Evolutionary conservation across 2,797 vertebrate species (phyloP), one percentile per base, ranked within the genome.

Genomic region (Phrynocephalus forsythii): DNA sequence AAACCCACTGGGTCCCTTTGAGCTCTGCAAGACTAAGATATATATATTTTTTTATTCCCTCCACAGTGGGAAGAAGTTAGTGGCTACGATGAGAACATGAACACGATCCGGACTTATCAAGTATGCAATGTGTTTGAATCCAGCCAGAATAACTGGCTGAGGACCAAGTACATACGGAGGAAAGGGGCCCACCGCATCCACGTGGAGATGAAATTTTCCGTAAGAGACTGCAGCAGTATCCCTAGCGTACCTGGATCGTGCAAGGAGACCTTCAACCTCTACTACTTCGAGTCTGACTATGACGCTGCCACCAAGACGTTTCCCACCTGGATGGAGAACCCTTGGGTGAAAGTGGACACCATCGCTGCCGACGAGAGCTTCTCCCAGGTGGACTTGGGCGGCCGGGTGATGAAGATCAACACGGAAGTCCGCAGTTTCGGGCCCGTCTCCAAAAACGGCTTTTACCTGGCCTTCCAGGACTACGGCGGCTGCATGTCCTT

Each of bases 251-350:
- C 98, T 0, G 99, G 99, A 83, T 99, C 99, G 94, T 99, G 99
- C 95, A 99, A 99, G 92, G 99, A 99, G 96, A 99, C 99, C 75
- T 99, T 99, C 91, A 99, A 99, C 94, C 97, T 99, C 7, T 99
- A 98, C 88, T 99, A 98, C 91, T 99, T 97, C 0, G 98, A 99
- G 95, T 97, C 98, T 0, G 98, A 99, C 95, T 96, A 95, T 0
- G 98, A 99, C 93, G 95, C 94, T 0, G 98, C 98, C 92, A 98
- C 97, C 11, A 98, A 97, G 91, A 96, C 95, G 1, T 98, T 97
- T 82, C 98, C 98, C 0, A 92, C 95, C 86, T 99, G 99, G 99
- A 99, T 99, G 98, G 99, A 99, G 96, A 99, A 99, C 15, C 99
- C 99, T 0, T 99, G 98, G 98, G 96, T 98, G 92, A 99, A 99